Base-by-base conservation (phyloP, 2,888 invertebrate species). In the Cephus pygmeus region DNA sequence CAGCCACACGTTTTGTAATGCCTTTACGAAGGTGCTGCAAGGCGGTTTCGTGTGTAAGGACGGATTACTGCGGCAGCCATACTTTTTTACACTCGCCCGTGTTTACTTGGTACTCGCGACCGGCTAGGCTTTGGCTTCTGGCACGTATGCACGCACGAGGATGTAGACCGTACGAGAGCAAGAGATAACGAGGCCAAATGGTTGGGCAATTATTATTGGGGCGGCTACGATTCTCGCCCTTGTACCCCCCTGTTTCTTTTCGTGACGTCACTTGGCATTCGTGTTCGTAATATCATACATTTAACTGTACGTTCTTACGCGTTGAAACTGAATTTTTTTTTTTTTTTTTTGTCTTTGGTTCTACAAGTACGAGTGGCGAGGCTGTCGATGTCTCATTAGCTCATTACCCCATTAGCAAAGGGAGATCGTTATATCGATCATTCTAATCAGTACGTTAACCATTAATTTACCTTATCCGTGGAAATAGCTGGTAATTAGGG, bases 11-110 rank as follows among this genome's bases (percentile, higher is more conserved):
- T 23, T 23, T 56, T 56, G 23, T 23, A 56, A 56, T 2, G 23
- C 56, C 9, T 9, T 9, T 56, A 2, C 0, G 1, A 23, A 56
- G 56, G 56, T 3, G 56, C 23, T 23, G 9, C 56, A 23, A 56
- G 23, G 23, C 12, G 71, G 34, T 33, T 71, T 23, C 33, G 33
- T 30, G 56, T 34, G 56, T 75, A 69, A 75, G 36, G 36, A 69
- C 56, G 74, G 69, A 40, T 71, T 56, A 75, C 81, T 81, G 81
- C 83, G 87, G 86, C 86, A 83, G 88, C 87, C 87, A 88, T 88
- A 86, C 56, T 56, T 87, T 88, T 81, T 84, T 82, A 81, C 80
- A 23, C 31, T 34, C 35, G 12, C n/a, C n/a, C 12, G 35, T 35
- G 74, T 74, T 35, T 56, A 56, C 56, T 56, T 2, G 56, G 56